phyloP scores from a whole-genome alignment of 1,140 invertebrate species.

The Heliothis subflexa region DNA sequence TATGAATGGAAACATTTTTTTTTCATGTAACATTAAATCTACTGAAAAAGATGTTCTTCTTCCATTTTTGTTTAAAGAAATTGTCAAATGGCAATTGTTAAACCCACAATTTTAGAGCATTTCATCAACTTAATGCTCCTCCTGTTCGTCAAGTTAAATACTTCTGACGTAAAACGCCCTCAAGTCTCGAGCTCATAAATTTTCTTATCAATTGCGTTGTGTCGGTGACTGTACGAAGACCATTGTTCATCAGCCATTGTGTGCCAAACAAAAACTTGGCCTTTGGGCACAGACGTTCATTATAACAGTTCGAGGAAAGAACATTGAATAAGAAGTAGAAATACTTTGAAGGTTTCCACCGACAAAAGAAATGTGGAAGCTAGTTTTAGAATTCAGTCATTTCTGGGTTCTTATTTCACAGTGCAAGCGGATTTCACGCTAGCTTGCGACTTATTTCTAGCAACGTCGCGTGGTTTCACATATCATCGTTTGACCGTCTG shows the following conservation, averaged over 20 bases:
- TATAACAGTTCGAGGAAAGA: conserved; percentile 18
- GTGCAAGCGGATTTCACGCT: too few relatives aligned
- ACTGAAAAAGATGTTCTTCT: too few relatives aligned
- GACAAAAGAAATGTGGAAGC: not conserved
- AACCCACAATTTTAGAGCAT: not conserved
- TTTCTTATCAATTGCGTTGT: conserved; percentile 16
- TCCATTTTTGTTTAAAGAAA: too few relatives aligned
- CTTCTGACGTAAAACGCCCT: not conserved
- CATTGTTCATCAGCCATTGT: conserved; percentile 25
- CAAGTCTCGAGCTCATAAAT: conserved; percentile 4
- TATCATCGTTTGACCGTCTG: too few relatives aligned
- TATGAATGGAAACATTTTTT: too few relatives aligned
- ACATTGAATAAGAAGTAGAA: conserved; percentile 10
- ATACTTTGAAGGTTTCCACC: too few relatives aligned
- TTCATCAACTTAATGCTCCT: not conserved
- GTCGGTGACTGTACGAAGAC: conserved; percentile 18
- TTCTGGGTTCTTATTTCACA: not conserved
- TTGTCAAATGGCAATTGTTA: not conserved
- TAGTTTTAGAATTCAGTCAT: not conserved
- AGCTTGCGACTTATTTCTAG: too few relatives aligned
- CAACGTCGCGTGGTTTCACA: too few relatives aligned
- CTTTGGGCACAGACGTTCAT: conserved; percentile 9
- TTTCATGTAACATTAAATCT: too few relatives aligned
- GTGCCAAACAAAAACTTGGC: conserved; percentile 31
- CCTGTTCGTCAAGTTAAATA: not conserved